Base-by-base conservation (phyloP, 1,140 invertebrate genomes). In the Chironomus tepperi region DNA sequence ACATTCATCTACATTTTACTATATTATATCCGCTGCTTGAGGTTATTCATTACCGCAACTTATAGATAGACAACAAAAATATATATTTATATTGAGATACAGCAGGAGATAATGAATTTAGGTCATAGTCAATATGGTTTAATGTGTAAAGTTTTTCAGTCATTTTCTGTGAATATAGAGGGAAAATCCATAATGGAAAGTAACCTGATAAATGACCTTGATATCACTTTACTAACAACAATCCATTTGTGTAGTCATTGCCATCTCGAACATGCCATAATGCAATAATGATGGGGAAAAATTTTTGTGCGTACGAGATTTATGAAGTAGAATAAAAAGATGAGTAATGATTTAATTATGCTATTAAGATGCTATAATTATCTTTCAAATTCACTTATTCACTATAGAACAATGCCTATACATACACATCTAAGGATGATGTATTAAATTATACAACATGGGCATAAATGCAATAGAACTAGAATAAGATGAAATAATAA, bases 321-420 rank as follows among this genome's bases (percentile, higher is more conserved):
- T 34, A 47, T 10, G 43, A 47, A 7, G 19, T 21, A 47, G n/a
- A 73, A 73, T 16, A 24, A 9, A 75, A 43, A 73, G 8, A 65
- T 74, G 74, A 18, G 34, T 15, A 21, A 42, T 73, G 73, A 73
- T 43, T 47, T 73, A 42, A 47, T 73, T 47, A 73, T 43, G n/a
- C 73, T 64, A 64, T 18, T 15, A 47, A 67, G 73, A 74, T 76
- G 76, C 74, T 73, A 19, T 19, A 24, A 24, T 74, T n/a, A 73
- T 6, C 74, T 24, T 70, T 70, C 65, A 15, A 70, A 15, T 24
- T 70, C 65, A 24, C 21, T 70, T 70, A 16, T 10, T 70, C 47
- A n/a, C n/a, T 34, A n/a, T n/a, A 57, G 0, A 57, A 5, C 1
- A 57, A 57, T 5, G 12, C 47, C 12, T n/a, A 57, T n/a, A 15